These are phyloP conservation scores for Phrynocephalus vlangalii DNA, from an alignment of 2,797 vertebrate species.

Conservation along the genomic window DNA sequence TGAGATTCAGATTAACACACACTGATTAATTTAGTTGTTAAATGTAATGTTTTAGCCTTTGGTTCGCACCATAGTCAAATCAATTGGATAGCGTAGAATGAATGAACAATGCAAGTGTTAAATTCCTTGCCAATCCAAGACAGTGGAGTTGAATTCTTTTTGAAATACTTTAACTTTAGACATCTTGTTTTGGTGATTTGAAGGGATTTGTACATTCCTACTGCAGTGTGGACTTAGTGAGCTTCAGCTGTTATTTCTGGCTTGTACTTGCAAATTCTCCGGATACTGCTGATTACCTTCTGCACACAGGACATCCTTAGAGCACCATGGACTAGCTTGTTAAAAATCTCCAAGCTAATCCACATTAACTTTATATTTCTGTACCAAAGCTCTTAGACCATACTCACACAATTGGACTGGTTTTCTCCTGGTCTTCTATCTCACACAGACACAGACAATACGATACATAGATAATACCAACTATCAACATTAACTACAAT, in stretches of 20 bases:
- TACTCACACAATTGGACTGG: neutral
- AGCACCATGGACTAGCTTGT: slow-evolving; percentile 8
- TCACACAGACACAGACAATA: neutral
- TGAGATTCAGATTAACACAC: too few relatives aligned
- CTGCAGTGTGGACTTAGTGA: slow-evolving; percentile 10
- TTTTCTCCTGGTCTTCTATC: too few relatives aligned
- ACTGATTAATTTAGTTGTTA: neutral
- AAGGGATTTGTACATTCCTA: slow-evolving; percentile 21
- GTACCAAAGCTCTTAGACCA: neutral
- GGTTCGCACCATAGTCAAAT: neutral
- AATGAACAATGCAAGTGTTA: slow-evolving; percentile 1
- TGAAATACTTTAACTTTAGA: slow-evolving; percentile 19
- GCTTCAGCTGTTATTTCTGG: neutral
- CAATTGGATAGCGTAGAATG: slow-evolving; percentile 18
- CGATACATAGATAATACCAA: too few relatives aligned
- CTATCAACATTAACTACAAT: neutral
- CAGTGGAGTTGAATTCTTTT: slow-evolving; percentile 8
- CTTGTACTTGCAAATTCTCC: slow-evolving; percentile 15
- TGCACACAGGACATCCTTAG: neutral
- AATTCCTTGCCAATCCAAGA: slow-evolving; percentile 8
- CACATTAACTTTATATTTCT: slow-evolving; percentile 8
- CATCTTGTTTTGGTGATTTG: rapidly evolving
- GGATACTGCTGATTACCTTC: neutral
- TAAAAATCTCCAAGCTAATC: slow-evolving; percentile 23
- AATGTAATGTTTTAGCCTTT: neutral